Base-by-base conservation (phyloP, 2,797 vertebrate genomes). In the Clarias laeviceps region DNA sequence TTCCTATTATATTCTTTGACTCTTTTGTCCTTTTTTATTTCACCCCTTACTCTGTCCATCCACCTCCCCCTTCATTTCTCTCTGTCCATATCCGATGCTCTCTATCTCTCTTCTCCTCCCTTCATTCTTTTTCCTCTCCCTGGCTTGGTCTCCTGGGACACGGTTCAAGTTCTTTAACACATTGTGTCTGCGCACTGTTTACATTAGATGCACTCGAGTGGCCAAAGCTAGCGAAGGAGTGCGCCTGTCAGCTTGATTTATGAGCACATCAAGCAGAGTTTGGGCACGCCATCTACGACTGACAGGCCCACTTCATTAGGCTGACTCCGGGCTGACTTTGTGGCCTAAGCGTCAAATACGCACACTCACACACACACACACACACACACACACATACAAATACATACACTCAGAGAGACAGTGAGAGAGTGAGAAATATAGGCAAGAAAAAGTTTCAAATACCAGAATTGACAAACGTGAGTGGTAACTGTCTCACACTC, bases 261-360 rank as follows among this genome's bases (percentile, higher is more conserved):
- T 98, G 97, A 97, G 97, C 96, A 96, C 95, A 97, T 98, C 97
- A 98, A 95, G 95, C 95, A 96, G 95, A 96, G 96, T 96, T 96
- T 96, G 92, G 93, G 94, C 93, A 96, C 96, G 96, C 96, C 96
- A 97, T 93, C 93, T 92, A 91, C 91, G 95, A 96, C 95, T 95
- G 95, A 96, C 96, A 96, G 96, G 94, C 93, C 94, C 95, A 96
- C 94, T 96, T 97, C 96, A 97, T 97, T 97, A 97, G 96, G 95
- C 96, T 96, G 96, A 96, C 96, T 96, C 94, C 86, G 92, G 91
- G 95, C 93, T 92, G 92, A 94, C 92, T 93, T 91, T 93, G 90
- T 92, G 94, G 93, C 94, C 94, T 92, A 91, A 88, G 85, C 90
- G 59, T 91, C 94, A 94, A 93, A 94, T 88, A 91, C 90, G 89